Conservation (phyloP, 2,888 invertebrate genomes). For the Pocota personata region DNA sequence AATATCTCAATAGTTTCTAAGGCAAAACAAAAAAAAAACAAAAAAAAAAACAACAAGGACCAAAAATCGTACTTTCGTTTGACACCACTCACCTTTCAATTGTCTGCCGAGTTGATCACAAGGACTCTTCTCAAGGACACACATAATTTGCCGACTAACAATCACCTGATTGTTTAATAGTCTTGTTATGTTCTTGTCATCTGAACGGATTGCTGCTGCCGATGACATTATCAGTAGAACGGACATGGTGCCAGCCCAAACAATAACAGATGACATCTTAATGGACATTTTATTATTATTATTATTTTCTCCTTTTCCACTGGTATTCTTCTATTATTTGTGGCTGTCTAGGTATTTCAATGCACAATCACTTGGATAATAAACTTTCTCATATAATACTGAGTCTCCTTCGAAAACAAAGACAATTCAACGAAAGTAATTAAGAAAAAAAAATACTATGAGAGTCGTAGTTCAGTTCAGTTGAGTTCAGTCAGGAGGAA, state of each 20-base stretch:
- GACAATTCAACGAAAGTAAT: constrained; percentile 33
- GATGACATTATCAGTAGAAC: constrained; percentile 66
- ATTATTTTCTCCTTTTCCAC: neutral
- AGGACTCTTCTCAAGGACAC: constrained; percentile 85
- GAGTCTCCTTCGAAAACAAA: neutral
- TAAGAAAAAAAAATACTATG: neutral
- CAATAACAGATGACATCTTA: constrained; percentile 70
- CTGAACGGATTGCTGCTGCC: constrained; percentile 73
- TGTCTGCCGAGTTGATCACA: constrained; percentile 86
- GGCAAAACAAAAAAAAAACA: constrained; percentile 26
- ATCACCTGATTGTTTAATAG: constrained; percentile 81
- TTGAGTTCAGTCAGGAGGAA: constrained; percentile 27
- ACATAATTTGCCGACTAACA: constrained; percentile 84
- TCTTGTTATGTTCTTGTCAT: constrained; percentile 80
- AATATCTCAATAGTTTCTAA: neutral
- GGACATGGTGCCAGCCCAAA: constrained; percentile 72
- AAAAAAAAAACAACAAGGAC: too few species aligned
- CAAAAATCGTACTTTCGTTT: neutral
- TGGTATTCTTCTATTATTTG: neutral
- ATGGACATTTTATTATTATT: constrained; percentile 67
- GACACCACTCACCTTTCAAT: constrained; percentile 84
- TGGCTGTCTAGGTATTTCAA: neutral
- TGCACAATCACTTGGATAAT: constrained; percentile 32
- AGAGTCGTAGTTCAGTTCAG: constrained; percentile 5
- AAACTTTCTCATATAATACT: constrained; percentile 2